These are phyloP conservation scores for Akabosia matsudoensis DNA, from an alignment of 1,140 invertebrate species.

Conservation along the genomic window DNA sequence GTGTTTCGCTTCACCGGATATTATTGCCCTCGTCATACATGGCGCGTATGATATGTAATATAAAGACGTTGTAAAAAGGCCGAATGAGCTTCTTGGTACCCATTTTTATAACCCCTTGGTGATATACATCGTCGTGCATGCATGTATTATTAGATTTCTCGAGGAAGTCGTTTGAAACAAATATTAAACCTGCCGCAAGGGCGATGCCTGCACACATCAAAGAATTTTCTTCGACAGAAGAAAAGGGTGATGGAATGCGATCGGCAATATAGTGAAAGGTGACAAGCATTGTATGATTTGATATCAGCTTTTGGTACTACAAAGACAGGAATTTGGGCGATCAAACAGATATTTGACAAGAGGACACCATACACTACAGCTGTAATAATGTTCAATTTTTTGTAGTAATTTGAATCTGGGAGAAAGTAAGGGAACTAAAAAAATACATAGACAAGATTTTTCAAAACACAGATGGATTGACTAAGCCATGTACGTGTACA, in stretches of 20 bases:
- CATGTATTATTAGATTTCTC: constrained; percentile 1
- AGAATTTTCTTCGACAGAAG: background rate
- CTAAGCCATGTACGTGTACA: background rate
- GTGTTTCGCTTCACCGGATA: constrained; percentile 21
- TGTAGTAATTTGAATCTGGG: background rate
- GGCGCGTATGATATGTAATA: constrained; percentile 16
- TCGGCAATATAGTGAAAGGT: background rate
- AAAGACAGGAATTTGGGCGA: background rate
- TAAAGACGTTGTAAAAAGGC: constrained; percentile 16
- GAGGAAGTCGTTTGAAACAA: constrained; percentile 5
- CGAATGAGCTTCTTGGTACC: too few relatives aligned
- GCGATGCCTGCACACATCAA: background rate
- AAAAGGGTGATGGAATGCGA: constrained; percentile 22
- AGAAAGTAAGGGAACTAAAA: background rate
- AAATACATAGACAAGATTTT: too few relatives aligned
- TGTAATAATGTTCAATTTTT: constrained; percentile 12
- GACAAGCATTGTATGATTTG: constrained; percentile 6
- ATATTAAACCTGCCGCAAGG: background rate
- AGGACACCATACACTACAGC: too few relatives aligned
- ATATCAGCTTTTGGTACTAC: background rate
- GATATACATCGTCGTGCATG: background rate
- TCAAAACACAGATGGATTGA: too few relatives aligned
- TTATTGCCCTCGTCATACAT: constrained; percentile 21
- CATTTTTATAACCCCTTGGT: background rate
- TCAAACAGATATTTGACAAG: constrained; percentile 14